These are phyloP conservation scores for Andricus quercusramuli DNA, from an alignment of 2,888 invertebrate genomes.

Conservation along the genomic window DNA sequence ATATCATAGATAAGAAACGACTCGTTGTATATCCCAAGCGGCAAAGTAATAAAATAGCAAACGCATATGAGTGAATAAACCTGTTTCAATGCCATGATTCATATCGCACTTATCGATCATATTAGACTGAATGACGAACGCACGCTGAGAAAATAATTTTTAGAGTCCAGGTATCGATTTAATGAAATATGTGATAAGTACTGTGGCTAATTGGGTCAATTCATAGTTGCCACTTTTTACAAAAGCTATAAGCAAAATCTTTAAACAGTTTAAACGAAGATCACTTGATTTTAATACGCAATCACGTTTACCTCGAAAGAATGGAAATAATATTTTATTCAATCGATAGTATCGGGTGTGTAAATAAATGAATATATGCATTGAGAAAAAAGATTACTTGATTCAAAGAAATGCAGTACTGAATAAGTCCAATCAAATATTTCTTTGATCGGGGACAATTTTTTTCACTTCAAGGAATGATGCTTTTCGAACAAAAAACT, in stretches of 20 bases:
- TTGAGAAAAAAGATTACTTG: no score
- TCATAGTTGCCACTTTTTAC: neutral
- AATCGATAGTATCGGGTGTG: no score
- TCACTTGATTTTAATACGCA: neutral
- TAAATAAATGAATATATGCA: no score
- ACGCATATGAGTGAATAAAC: conserved; percentile 18
- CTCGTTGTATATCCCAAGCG: conserved; percentile 9
- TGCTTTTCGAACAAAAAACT: no score
- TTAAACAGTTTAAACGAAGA: neutral
- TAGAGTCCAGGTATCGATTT: conserved; percentile 7
- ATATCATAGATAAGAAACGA: conserved; percentile 27
- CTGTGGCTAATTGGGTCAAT: conserved; percentile 17
- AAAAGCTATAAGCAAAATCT: neutral
- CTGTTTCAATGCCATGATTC: conserved; percentile 34
- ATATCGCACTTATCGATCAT: conserved; percentile 39
- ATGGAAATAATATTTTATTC: no score
- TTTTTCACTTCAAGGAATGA: no score
- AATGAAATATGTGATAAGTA: conserved; percentile 36
- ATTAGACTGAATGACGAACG: conserved; percentile 18
- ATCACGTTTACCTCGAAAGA: neutral
- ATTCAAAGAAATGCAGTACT: no score
- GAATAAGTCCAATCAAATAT: no score
- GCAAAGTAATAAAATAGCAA: conserved; percentile 24
- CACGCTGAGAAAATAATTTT: conserved; percentile 39
- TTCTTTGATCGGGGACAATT: no score